Evolutionary conservation across 2,888 invertebrate genomes (phyloP), one percentile per base, ranked within the genome.

Genomic region (Hetaerina titia): DNA sequence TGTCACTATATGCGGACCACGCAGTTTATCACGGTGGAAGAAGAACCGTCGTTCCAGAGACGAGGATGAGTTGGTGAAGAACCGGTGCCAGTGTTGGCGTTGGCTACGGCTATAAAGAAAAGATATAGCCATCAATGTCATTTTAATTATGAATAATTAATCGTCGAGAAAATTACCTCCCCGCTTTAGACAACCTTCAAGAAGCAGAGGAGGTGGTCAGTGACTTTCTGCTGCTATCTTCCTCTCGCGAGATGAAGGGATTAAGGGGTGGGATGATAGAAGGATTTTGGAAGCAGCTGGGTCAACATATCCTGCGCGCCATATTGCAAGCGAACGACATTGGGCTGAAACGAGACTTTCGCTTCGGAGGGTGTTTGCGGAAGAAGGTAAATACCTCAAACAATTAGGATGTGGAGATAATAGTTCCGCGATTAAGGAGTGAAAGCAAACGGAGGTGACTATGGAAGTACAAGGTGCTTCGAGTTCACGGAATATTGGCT

Each of bases 71-170:
- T 56, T n/a, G 92, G 56, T 56, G 56, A 81, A 25, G 81, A 92
- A 92, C 69, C 92, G 92, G 92, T 56, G 74, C 81, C 81, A 15
- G n/a, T 22, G 69, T 8, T n/a, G 69, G 25, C 25, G 22, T 31
- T 81, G 56, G 56, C 69, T 11, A 64, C 69, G 69, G 64, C 63
- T 69, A 60, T 60, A 74, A 92, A 92, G 92, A 69, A 92, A 92
- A 92, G 92, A 92, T 92, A 92, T 64, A 92, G 92, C 69, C 64
- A 92, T 92, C 92, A 92, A 92, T 92, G 92, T 92, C 92, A 74
- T 92, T 92, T 92, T 92, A 92, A 92, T 92, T 92, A 92, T 69
- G 92, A 92, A 92, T 92, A 92, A 92, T 92, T 92, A 92, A 92
- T 92, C 92, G 92, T 22, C 69, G 69, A n/a, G 92, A 69, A 92